These are phyloP conservation scores for Eolophus roseicapilla DNA, from an alignment of 2,113 vertebrate genomes.

Conservation along the genomic window DNA sequence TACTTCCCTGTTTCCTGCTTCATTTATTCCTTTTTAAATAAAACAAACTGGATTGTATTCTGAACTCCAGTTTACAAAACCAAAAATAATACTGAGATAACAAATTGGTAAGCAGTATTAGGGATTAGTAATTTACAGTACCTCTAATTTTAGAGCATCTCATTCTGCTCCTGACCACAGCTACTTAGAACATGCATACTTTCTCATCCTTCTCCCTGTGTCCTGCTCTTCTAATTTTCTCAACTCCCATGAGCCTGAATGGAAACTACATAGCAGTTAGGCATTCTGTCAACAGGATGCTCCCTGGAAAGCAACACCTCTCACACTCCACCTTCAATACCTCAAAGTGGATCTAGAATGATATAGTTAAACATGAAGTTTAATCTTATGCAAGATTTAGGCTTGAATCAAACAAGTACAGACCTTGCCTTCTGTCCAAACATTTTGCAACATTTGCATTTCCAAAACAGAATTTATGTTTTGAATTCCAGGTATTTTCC, in stretches of 20 bases:
- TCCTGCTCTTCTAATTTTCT: background rate
- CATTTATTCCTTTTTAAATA: background rate
- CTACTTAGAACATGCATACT: background rate
- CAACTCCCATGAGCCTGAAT: background rate
- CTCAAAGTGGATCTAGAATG: background rate
- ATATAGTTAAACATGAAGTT: background rate
- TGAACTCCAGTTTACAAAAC: background rate
- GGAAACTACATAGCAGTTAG: background rate
- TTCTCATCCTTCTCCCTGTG: background rate
- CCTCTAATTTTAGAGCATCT: background rate
- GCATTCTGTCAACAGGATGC: background rate
- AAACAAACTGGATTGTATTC: background rate
- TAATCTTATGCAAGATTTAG: background rate
- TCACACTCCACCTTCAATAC: background rate
- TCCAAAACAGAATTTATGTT: background rate
- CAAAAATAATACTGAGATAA: background rate
- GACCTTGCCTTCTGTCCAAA: accelerated
- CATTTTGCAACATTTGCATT: background rate
- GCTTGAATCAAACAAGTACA: background rate
- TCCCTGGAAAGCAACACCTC: background rate
- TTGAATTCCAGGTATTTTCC: background rate
- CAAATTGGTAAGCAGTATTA: background rate
- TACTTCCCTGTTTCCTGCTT: background rate
- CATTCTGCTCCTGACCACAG: background rate
- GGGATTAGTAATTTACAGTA: background rate